These are phyloP conservation scores for Platycnemis pennipes DNA, from an alignment of 2,888 invertebrate genomes.

Conservation along the genomic window DNA sequence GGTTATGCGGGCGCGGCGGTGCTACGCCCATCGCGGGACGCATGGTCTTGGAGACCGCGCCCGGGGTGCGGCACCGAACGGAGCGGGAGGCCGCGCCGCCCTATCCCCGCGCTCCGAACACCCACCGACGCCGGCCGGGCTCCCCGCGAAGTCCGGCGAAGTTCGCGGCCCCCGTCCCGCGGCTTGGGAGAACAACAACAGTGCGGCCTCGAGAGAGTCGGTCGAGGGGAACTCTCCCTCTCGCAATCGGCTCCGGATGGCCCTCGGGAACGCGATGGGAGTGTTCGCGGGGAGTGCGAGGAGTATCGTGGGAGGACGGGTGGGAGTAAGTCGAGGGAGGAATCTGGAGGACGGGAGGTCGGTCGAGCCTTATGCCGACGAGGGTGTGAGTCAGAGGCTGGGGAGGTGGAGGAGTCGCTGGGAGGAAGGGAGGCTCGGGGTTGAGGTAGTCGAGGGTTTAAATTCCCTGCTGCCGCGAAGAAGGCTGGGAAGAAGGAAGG, in stretches of 20 bases:
- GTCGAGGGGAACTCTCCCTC: neutral
- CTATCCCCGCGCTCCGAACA: neutral
- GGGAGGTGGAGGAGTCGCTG: neutral
- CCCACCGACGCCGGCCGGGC: neutral
- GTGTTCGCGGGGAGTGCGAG: neutral
- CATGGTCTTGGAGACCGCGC: neutral
- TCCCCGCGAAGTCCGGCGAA: constrained; percentile 14
- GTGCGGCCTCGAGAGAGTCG: neutral
- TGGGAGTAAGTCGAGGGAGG: neutral
- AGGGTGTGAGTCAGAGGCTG: neutral
- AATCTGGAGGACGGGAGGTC: neutral
- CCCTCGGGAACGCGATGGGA: constrained; percentile 1
- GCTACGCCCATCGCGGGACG: neutral
- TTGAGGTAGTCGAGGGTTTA: constrained; percentile 32
- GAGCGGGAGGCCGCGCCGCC: neutral
- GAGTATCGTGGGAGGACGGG: neutral
- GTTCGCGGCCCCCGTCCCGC: constrained; percentile 1
- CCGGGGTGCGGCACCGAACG: neutral
- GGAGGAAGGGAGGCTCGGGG: neutral
- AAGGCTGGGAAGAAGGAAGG: neutral
- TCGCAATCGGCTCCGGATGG: neutral
- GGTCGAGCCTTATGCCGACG: neutral
- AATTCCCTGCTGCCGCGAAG: neutral
- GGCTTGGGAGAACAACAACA: neutral
- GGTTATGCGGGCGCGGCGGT: neutral